Percentiles rank a stretch among this genome's conserved stretches.
Evolutionary conservation across 2,888 invertebrate genomes (phyloP).

Genomic region (Stenurella melanura): DNA sequence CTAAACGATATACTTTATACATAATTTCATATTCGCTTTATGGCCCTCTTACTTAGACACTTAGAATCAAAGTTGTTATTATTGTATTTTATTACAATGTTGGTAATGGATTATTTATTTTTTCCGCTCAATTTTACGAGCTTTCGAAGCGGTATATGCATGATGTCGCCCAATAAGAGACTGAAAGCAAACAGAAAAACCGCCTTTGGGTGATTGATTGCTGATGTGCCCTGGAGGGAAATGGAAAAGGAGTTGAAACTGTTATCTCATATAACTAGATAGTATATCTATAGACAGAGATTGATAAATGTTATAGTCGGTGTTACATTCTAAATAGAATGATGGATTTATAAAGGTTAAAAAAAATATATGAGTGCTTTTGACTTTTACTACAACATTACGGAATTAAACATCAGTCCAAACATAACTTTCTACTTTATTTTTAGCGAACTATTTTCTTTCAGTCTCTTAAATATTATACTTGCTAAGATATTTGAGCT

Average conservation of each 20-base stretch:
- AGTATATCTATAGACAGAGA: background rate
- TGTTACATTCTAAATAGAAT: background rate
- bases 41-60: background rate
- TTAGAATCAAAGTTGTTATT: conserved; percentile 10
- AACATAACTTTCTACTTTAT: background rate
- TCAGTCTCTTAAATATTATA: conserved; percentile 14
- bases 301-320: background rate
- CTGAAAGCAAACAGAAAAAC: conserved; percentile 25
- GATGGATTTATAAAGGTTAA: background rate
- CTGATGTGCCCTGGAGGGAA: conserved; percentile 7
- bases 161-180: conserved; percentile 9
- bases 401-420: too few relatives aligned
- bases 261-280: background rate
- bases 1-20: background rate
- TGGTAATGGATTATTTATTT: conserved; percentile 9
- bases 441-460: conserved; percentile 3
- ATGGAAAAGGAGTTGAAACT: conserved; percentile 7
- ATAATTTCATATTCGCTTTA: background rate
- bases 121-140: background rate
- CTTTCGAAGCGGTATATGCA: background rate
- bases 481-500: conserved; percentile 29
- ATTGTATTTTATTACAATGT: conserved; percentile 9
- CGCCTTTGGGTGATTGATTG: conserved; percentile 8
- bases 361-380: too few relatives aligned
- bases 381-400: too few relatives aligned